Evolutionary conservation across 2,797 vertebrate species (phyloP).

Genomic region (Hemibagrus guttatus): DNA sequence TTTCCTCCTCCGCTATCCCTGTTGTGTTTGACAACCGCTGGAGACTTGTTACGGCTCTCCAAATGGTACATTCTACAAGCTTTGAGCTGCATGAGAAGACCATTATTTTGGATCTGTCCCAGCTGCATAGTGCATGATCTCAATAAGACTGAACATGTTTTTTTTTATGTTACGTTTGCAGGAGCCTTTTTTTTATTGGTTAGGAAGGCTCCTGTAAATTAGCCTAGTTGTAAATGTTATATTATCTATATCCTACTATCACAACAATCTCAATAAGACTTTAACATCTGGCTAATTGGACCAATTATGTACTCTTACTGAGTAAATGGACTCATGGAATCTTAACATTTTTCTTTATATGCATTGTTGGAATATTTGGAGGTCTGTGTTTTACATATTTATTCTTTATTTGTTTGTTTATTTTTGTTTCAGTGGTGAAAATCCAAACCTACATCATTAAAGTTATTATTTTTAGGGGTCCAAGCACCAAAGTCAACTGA

Average conservation of each 20-base stretch:
- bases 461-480: background rate
- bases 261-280: background rate
- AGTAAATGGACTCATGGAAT: background rate
- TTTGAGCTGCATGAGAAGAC: constrained; percentile 67
- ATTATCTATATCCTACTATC: background rate
- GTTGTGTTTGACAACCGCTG: constrained; percentile 50
- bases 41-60: constrained; percentile 55
- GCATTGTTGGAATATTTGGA: no score
- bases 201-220: background rate
- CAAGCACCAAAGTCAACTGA: background rate
- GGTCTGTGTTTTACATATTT: background rate
- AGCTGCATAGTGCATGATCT: constrained; percentile 5
- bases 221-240: background rate
- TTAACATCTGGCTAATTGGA: background rate
- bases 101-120: constrained; percentile 49
- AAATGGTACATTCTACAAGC: constrained; percentile 61
- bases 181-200: background rate
- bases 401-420: background rate
- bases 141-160: constrained; percentile 2
- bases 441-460: background rate
- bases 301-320: background rate
- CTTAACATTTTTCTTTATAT: no score
- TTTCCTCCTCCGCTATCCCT: constrained; percentile 15
- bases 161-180: background rate
- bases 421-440: background rate